These are phyloP conservation scores for Tetramorium bicarinatum DNA, from an alignment of 2,888 invertebrate genomes.

Conservation along the genomic window DNA sequence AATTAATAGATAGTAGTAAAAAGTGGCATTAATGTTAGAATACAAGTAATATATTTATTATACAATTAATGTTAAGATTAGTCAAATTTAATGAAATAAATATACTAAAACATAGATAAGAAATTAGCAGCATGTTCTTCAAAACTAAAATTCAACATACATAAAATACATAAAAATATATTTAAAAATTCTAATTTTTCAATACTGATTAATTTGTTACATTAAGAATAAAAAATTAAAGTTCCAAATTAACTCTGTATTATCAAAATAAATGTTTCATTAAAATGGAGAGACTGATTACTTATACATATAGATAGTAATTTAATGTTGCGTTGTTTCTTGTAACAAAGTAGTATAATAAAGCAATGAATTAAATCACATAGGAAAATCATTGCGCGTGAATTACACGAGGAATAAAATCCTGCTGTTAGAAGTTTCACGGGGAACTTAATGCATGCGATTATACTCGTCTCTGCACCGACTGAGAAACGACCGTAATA, in stretches of 20 bases:
- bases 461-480: neutral
- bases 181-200: neutral
- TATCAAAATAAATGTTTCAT: neutral
- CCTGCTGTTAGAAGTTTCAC: neutral
- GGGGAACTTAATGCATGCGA: neutral
- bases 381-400: neutral
- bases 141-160: neutral
- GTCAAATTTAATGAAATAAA: neutral
- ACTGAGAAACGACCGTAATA: neutral
- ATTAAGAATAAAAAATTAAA: neutral
- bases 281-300: neutral
- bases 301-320: neutral
- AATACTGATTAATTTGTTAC: neutral
- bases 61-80: too few species aligned
- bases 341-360: neutral
- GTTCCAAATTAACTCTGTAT: neutral
- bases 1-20: too few species aligned
- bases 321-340: neutral
- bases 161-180: neutral
- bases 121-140: neutral
- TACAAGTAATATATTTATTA: too few species aligned
- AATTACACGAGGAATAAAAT: constrained; percentile 27
- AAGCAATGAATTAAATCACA: neutral
- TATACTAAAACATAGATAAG: neutral
- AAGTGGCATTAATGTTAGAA: too few species aligned